A percentile compares a stretch with the other conserved stretches of the same genome.
Conservation (phyloP, 1,140 invertebrate genomes). For the Apis florea region DNA sequence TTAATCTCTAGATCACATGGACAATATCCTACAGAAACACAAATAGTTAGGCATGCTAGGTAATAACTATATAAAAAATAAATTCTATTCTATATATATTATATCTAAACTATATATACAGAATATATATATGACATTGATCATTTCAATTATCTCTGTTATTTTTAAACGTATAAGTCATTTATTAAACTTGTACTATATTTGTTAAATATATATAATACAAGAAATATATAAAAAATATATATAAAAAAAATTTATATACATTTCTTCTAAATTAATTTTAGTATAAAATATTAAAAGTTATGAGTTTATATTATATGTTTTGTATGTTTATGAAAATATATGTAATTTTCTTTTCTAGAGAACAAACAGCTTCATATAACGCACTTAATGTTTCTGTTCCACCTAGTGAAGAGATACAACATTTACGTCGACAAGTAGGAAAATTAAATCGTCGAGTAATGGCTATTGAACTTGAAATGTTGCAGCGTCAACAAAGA, state of each 20-base stretch:
- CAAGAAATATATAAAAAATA: background rate
- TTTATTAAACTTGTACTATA: background rate
- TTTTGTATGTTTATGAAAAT: background rate
- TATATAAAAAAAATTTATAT: background rate
- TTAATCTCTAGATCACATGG: slow-evolving; percentile 43
- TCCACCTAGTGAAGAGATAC: slow-evolving; percentile 88
- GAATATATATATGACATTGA: background rate
- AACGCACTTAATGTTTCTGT: slow-evolving; percentile 83
- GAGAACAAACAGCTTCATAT: slow-evolving; percentile 84
- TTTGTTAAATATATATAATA: background rate
- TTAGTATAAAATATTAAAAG: background rate
- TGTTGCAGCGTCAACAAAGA: slow-evolving; percentile 88
- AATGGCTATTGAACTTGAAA: slow-evolving; percentile 91
- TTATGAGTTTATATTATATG: background rate
- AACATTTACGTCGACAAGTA: slow-evolving; percentile 90
- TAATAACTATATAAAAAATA: slow-evolving; percentile 44
- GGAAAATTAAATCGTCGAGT: slow-evolving; percentile 92
- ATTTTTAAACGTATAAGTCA: background rate
- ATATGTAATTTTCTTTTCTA: slow-evolving; percentile 67
- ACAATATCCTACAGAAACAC: slow-evolving; percentile 67
- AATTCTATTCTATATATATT: background rate
- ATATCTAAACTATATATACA: background rate
- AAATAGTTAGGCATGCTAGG: slow-evolving; percentile 72
- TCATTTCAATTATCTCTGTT: background rate
- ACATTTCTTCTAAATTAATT: background rate